Conservation (phyloP, 1,140 invertebrate species). For the Pissodes strobi region DNA sequence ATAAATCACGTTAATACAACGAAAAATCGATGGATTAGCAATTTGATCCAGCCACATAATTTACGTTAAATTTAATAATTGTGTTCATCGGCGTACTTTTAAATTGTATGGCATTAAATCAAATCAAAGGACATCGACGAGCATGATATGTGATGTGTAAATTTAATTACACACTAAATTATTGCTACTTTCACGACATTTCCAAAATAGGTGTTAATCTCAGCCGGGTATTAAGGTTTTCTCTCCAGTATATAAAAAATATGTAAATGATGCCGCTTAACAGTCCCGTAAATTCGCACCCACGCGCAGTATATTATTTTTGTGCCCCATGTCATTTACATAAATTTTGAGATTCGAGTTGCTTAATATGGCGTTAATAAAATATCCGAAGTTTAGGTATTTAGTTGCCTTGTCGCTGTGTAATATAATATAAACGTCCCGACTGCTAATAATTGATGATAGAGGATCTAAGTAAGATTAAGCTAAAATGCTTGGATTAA, state of each 20-base stretch:
- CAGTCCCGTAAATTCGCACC: constrained; percentile 2
- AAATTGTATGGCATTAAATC: too few species aligned
- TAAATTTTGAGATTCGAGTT: constrained; percentile 2
- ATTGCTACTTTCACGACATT: background rate
- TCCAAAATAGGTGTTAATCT: background rate
- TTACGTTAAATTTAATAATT: too few species aligned
- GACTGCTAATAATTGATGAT: constrained; percentile 1
- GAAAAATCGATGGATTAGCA: too few species aligned
- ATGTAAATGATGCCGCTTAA: background rate
- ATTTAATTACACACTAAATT: too few species aligned
- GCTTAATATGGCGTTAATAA: constrained; percentile 4
- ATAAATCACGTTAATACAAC: too few species aligned
- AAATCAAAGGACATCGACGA: too few species aligned
- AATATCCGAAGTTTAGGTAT: background rate
- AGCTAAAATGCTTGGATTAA: background rate
- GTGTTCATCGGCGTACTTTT: too few species aligned
- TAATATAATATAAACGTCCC: constrained; percentile 1
- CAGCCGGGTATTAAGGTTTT: background rate
- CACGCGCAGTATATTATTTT: background rate
- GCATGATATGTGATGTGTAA: too few species aligned
- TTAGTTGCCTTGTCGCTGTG: constrained; percentile 3
- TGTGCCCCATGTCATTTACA: background rate
- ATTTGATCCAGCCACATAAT: too few species aligned
- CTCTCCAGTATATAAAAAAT: background rate
- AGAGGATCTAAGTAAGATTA: background rate